These are phyloP conservation scores for Holcopasites calliopsidis DNA, from an alignment of 1,140 invertebrate genomes.

Conservation along the genomic window DNA sequence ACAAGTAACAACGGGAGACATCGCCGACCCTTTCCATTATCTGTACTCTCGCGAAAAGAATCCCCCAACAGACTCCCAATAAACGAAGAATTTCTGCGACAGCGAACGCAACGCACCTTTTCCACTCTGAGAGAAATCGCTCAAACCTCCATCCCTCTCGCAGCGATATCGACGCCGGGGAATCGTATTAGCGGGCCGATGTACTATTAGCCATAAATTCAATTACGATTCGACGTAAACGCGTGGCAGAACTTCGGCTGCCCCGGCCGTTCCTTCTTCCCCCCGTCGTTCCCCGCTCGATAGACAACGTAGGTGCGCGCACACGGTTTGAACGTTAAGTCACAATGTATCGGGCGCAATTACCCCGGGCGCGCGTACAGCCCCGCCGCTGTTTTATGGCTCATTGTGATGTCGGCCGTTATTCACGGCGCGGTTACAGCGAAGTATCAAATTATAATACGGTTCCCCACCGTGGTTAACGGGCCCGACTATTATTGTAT, in stretches of 20 bases:
- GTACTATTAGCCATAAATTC: constrained; percentile 44
- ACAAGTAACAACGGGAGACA: too few relatives aligned
- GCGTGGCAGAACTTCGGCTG: constrained; percentile 3
- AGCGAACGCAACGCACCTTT: too few relatives aligned
- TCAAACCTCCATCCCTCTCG: neutral
- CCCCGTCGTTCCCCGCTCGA: neutral
- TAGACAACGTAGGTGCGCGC: neutral
- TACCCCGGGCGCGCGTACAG: constrained; percentile 34
- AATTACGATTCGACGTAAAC: constrained; percentile 38
- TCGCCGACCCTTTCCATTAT: too few relatives aligned
- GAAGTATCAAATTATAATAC: constrained; percentile 50
- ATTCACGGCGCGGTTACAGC: constrained; percentile 47
- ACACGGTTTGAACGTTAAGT: constrained; percentile 17
- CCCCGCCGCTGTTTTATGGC: constrained; percentile 37
- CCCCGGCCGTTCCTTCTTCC: neutral
- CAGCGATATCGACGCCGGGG: neutral
- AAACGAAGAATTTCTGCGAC: neutral
- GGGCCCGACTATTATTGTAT: constrained; percentile 45
- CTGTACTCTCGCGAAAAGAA: neutral
- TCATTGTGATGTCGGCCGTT: constrained; percentile 48
- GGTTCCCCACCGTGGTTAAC: constrained; percentile 26
- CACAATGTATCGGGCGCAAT: constrained; percentile 40
- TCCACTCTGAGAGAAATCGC: too few relatives aligned
- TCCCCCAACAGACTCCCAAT: neutral
- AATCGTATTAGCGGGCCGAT: neutral